Conservation (phyloP, 2,113 vertebrate genomes). For the Gasterosteus aculeatus region DNA sequence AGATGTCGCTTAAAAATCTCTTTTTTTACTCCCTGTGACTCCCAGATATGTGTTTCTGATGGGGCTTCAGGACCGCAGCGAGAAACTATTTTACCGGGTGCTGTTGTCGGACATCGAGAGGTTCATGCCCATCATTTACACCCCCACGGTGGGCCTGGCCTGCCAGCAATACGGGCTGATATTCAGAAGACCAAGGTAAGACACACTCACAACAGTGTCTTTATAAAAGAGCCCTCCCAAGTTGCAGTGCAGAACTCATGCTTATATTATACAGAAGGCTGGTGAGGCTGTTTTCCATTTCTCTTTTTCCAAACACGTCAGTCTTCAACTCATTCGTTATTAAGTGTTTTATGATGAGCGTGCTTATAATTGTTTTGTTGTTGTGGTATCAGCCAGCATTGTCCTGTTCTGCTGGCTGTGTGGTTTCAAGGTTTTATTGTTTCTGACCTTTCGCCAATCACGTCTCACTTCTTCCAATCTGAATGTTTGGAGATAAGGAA, state of each 20-base stretch:
- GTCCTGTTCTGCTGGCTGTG: conserved; percentile 9
- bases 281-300: conserved; percentile 12
- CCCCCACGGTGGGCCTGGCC: conserved; percentile 94
- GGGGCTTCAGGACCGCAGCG: conserved; percentile 94
- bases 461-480: background rate
- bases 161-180: conserved; percentile 94
- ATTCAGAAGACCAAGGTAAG: conserved; percentile 93
- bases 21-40: conserved; percentile 44
- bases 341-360: conserved; percentile 20
- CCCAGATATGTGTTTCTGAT: conserved; percentile 94
- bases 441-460: conserved; percentile 7
- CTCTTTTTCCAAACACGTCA: background rate
- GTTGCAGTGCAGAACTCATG: background rate
- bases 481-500: background rate
- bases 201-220: conserved; percentile 27
- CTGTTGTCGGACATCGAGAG: conserved; percentile 89
- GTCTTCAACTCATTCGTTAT: conserved; percentile 15
- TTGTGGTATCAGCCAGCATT: background rate
- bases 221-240: background rate
- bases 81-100: conserved; percentile 96
- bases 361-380: conserved; percentile 4
- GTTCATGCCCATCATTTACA: conserved; percentile 99
- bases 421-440: conserved; percentile 28
- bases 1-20: conserved; percentile 1
- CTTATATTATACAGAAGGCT: background rate